Percentiles rank a stretch among this genome's conserved stretches.
Conservation (phyloP, 2,888 invertebrate genomes). For the Euproctis similis region DNA sequence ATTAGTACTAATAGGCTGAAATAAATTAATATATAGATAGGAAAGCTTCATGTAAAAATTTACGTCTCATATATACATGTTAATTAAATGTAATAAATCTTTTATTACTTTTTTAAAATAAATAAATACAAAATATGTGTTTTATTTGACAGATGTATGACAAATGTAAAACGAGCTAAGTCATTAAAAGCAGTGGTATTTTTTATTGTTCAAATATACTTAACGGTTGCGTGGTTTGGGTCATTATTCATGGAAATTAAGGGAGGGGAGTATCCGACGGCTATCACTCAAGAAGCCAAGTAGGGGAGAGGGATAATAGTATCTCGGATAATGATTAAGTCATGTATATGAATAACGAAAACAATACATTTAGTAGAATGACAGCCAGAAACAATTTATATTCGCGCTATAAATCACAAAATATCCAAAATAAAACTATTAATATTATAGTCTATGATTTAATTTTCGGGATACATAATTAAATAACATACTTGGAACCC, state of each 20-base stretch:
- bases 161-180: slow-evolving; percentile 27
- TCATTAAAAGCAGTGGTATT: slow-evolving; percentile 32
- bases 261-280: slow-evolving; percentile 28
- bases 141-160: slow-evolving; percentile 42
- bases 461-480: no score
- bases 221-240: slow-evolving; percentile 41
- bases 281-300: slow-evolving; percentile 31
- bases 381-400: no score
- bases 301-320: slow-evolving; percentile 22
- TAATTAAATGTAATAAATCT: slow-evolving; percentile 17
- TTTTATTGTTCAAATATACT: slow-evolving; percentile 30
- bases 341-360: no score
- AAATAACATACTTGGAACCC: no score
- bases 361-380: no score
- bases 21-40: no score
- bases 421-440: no score
- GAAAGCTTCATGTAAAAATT: no score
- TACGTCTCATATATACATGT: no score
- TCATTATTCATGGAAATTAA: slow-evolving; percentile 46
- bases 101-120: slow-evolving; percentile 50
- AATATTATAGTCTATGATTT: no score
- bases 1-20: no score
- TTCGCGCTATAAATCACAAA: no score
- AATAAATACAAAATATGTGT: slow-evolving; percentile 48
- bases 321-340: slow-evolving; percentile 11